Evolutionary conservation across 2,888 invertebrate species (phyloP).

Genomic region (Nephrotoma appendiculata): DNA sequence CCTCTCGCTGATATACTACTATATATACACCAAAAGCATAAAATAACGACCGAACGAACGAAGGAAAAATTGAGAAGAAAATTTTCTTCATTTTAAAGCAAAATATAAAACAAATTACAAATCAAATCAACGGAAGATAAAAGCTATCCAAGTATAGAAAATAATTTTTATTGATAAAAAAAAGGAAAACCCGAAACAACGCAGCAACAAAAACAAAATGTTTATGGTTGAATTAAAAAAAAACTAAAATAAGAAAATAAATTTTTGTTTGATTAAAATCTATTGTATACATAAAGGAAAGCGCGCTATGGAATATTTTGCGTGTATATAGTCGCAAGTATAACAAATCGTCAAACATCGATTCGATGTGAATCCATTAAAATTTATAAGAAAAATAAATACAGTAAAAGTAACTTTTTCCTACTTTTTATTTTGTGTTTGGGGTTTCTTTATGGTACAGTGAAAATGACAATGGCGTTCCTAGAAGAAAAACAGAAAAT

Average conservation of each 20-base stretch:
- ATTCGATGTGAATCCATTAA: not conserved
- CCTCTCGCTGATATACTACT: not conserved
- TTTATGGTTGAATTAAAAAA: not conserved
- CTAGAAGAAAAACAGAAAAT: not conserved
- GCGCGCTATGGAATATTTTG: not conserved
- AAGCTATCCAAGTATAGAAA: not conserved
- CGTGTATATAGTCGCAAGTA: not conserved
- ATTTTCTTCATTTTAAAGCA: not conserved
- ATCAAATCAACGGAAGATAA: not conserved
- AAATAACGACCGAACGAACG: not conserved
- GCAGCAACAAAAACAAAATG: not conserved
- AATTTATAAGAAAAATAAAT: not conserved
- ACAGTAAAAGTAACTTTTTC: not conserved
- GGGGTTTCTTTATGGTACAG: not conserved
- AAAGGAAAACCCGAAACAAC: not conserved
- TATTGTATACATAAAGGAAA: not conserved
- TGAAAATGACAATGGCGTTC: not conserved
- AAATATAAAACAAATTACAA: not conserved
- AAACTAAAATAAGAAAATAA: not conserved
- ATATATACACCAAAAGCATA: not conserved
- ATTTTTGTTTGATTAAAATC: not conserved
- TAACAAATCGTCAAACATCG: not conserved
- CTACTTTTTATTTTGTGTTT: not conserved
- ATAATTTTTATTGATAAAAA: not conserved
- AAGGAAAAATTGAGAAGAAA: not conserved